Evolutionary conservation across 1,140 invertebrate species (phyloP), one percentile per base, ranked within the genome.

Genomic region (Hyles euphorbiae): DNA sequence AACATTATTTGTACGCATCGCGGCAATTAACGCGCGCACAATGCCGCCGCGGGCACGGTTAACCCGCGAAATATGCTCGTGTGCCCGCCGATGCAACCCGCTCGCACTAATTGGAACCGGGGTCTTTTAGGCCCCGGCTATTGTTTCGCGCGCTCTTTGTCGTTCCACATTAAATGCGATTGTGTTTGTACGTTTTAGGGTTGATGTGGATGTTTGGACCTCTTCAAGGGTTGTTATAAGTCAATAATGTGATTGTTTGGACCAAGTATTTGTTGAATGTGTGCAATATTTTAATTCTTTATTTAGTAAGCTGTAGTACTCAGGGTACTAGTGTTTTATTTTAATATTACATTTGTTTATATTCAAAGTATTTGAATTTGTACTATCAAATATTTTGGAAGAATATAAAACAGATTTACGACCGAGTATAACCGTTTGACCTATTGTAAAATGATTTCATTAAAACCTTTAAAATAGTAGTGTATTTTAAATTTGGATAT

Each of bases 11-110:
- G 53, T 34, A 54, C 54, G 46, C 49, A 56, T 59, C 45, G 40
- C 58, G 56, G 59, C 58, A 67, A 65, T 65, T 60, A 64, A 43
- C 10, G 12, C 11, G 22, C 40, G 34, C 32, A 60, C 58, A 64
- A 64, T 59, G 48, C 34, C 32, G 12, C 44, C 44, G 22, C 32
- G 53, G 44, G 58, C 52, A 34, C 36, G 58, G 54, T 52, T 63
- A 67, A 65, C 60, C 59, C 60, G 63, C 48, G 60, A 56, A 69
- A 69, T 69, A 69, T 69, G 67, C 54, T 69, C 57, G 63, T 64
- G 66, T 47, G 66, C 58, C 49, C 58, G 54, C 46, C 22, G 53
- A 59, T 68, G 50, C 43, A n/a, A 43, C 45, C 36, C 57, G 43
- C 52, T 52, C 44, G 12, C n/a, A 34, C 51, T 33, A 58, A 55